Evolutionary conservation across 2,888 invertebrate species (phyloP), one percentile per base, ranked within the genome.

Genomic region (Agrochola circellaris): DNA sequence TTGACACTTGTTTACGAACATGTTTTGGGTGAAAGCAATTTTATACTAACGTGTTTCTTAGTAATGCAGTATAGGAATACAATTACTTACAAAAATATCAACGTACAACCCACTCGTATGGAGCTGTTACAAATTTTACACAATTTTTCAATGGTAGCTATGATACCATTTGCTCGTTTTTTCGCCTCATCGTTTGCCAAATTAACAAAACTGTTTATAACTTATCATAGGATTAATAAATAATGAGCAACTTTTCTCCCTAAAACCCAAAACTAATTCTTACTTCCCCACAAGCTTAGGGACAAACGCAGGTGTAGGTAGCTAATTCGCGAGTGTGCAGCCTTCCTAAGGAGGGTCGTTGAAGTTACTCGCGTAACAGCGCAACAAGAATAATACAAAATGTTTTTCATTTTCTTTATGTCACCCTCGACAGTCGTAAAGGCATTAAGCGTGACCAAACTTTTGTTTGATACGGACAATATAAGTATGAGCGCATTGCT

Each of bases 381-480:
- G 95, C 96, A 97, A 96, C 96, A 97, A 97, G 97, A 97, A 97
- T 97, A 97, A 97, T 96, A 97, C 96, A 97, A 97, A 97, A 98
- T 98, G 98, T 98, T 98, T 98, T 98, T 98, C 98, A 98, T 98
- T 98, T 98, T 98, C 98, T 98, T 98, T 98, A 98, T 98, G 98
- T 98, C 97, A 98, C 98, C 98, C 98, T 95, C 97, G 98, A 97
- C 97, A 97, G 97, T 98, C 98, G 97, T 98, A 98, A 98, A 98
- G 97, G 98, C 98, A 98, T 98, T 98, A 98, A 98, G 97, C 98
- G 97, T 98, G 98, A 98, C 98, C 98, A 97, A 98, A 98, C 97
- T 97, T 97, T 97, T 96, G 96, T 97, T 97, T 97, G 96, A 96
- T 97, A 96, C 95, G 94, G 92, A 94, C 94, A 92, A 94, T 95